phyloP scores from a whole-genome alignment of 37 sponge, comb jelly and placozoan genomes.

The Axinella damicornis region DNA sequence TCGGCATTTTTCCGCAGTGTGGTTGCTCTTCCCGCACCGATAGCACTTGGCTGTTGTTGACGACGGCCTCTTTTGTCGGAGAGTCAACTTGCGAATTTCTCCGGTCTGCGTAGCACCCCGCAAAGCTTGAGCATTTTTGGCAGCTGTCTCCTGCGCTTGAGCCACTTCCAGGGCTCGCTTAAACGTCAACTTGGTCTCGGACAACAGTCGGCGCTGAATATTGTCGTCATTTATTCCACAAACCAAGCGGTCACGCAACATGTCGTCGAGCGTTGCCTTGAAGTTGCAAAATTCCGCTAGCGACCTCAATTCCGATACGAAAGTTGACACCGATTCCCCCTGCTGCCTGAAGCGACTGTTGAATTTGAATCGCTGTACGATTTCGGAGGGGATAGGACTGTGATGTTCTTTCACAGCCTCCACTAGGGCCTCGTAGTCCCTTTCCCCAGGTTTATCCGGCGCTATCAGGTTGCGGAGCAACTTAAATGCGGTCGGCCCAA shows the following conservation, averaged over 20 bases:
- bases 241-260: conserved; percentile 38
- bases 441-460: conserved; percentile 20
- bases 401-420: conserved; percentile 4
- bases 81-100: too few species aligned
- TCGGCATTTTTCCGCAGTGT: too few species aligned
- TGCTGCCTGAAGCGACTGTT: not conserved
- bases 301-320: conserved; percentile 16
- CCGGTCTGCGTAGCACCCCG: not conserved
- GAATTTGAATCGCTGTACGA: conserved; percentile 35
- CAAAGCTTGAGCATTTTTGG: not conserved
- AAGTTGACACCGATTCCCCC: conserved; percentile 15
- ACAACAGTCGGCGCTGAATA: conserved; percentile 29
- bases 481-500: conserved; percentile 15
- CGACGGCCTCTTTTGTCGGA: too few species aligned
- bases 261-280: conserved; percentile 30
- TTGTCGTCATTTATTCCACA: conserved; percentile 19
- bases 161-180: conserved; percentile 31
- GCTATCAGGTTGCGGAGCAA: conserved; percentile 17
- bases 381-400: conserved; percentile 10
- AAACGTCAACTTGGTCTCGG: conserved; percentile 28
- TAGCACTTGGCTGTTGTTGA: too few species aligned
- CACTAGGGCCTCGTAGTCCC: not conserved
- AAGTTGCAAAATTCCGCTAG: conserved; percentile 32
- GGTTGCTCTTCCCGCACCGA: not conserved
- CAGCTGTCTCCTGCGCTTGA: conserved; percentile 10